A percentile compares a stretch with the other conserved stretches of the same genome.
Evolutionary conservation across 2,113 vertebrate species (phyloP).

Genomic region (Arenaria interpres): DNA sequence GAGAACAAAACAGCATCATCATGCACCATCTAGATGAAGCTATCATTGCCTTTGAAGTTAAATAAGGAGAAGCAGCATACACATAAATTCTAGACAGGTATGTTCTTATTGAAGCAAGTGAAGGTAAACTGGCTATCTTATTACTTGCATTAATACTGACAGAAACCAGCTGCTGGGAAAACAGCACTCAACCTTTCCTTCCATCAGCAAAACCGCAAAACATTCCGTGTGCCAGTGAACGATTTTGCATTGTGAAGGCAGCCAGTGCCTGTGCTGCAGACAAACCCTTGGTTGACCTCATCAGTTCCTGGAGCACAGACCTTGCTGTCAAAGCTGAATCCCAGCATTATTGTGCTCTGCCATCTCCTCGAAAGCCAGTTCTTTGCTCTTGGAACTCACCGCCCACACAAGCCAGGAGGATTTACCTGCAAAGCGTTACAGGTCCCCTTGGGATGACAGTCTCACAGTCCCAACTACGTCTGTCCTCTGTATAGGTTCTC

Average conservation of each 20-base stretch:
- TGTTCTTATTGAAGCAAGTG: background rate
- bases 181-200: background rate
- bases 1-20: background rate
- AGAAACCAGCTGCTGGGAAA: background rate
- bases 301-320: background rate
- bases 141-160: background rate
- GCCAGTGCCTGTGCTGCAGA: background rate
- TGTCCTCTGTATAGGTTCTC: background rate
- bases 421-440: background rate
- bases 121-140: background rate
- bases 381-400: background rate
- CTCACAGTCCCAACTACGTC: background rate
- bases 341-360: background rate
- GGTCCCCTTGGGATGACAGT: background rate
- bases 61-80: background rate
- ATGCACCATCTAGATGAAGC: background rate
- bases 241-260: background rate
- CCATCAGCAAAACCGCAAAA: background rate
- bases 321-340: background rate
- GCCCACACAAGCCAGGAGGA: background rate
- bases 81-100: background rate
- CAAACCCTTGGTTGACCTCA: background rate
- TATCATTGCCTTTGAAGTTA: background rate
- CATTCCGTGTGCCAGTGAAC: background rate
- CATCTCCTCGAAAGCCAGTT: background rate